Percentiles rank a stretch among this genome's conserved stretches.
phyloP scores from a whole-genome alignment of 2,888 invertebrate genomes.

The Drosophila fungiperda region DNA sequence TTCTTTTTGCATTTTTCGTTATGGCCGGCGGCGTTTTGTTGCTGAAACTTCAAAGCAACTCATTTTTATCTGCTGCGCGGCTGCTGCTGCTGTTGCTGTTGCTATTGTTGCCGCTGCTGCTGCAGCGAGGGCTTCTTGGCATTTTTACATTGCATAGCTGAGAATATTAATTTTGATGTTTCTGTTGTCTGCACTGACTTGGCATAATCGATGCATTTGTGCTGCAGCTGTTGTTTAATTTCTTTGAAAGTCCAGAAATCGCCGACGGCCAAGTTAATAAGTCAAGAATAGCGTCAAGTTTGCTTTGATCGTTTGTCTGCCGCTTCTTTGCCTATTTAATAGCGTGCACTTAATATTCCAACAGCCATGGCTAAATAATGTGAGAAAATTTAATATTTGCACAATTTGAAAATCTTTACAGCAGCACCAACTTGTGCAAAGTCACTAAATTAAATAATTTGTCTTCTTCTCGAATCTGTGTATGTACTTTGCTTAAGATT shows the following conservation, averaged over 20 bases:
- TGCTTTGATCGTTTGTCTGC: slow-evolving; percentile 52
- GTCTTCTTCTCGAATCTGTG: neutral
- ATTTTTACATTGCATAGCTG: slow-evolving; percentile 65
- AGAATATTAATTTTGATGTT: slow-evolving; percentile 71
- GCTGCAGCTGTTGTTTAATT: slow-evolving; percentile 55
- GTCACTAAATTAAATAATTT: neutral
- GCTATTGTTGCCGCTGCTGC: neutral
- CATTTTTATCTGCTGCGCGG: slow-evolving; percentile 31
- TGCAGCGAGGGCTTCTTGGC: slow-evolving; percentile 34
- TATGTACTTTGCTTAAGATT: neutral
- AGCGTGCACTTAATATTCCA: slow-evolving; percentile 20
- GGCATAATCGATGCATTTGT: slow-evolving; percentile 72
- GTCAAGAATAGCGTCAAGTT: slow-evolving; percentile 55
- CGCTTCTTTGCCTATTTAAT: slow-evolving; percentile 5
- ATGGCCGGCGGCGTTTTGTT: slow-evolving; percentile 37
- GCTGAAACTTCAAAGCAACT: slow-evolving; percentile 68
- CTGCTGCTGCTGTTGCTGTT: neutral
- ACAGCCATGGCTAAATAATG: neutral
- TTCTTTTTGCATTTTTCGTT: slow-evolving; percentile 23
- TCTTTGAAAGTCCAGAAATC: slow-evolving; percentile 53
- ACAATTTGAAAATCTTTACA: neutral
- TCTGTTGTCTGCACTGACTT: slow-evolving; percentile 54
- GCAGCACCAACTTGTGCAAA: neutral
- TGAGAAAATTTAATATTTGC: neutral
- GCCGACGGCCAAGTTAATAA: slow-evolving; percentile 64